Evolutionary conservation across 2,113 vertebrate species (phyloP), one percentile per base, ranked within the genome.

Genomic region (Erythrocebus patas): DNA sequence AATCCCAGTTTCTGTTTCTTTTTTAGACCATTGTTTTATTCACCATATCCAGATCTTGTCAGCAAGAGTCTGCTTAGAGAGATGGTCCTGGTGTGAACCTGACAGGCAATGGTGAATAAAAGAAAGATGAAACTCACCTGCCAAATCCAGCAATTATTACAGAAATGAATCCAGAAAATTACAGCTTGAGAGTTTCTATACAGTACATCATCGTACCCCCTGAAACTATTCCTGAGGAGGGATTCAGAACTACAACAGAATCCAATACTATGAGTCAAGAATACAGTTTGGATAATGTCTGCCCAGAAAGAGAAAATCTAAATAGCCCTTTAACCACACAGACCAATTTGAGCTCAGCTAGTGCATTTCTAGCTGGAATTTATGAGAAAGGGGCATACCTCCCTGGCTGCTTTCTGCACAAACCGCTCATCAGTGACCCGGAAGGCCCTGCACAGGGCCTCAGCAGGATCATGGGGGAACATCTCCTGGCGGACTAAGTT

Each of bases 401-500:
- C 99, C 97, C 99, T 98, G 38, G 99, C 98, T 11, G 99, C 99
- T 97, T 99, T 99, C 99, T 99, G 99, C 81, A 99, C 99, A 6
- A 99, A 99, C 83, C 99, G 99, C 97, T 99, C 99, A 0, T 99
- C 99, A 0, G 99, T 99, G 84, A 99, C 98, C 45, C 99, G 99
- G 98, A 99, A 99, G 85, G 99, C 99, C 27, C 98, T 98, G 98
- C 99, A 99, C 85, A 99, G 98, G 0, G 99, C 99, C 93, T 99
- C 99, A 0, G 98, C 98, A 0, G 99, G 99, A 95, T 99, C 99
- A 0, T 99, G 99, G 94, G 97, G 99, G 96, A 99, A 99, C 98
- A 99, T 99, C 95, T 99, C 99, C 98, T 99, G 99, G 18, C 98
- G 99, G 0, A 99, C 99, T 96, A 99, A 98, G 98, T 99, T 99